Evolutionary conservation across 2,888 invertebrate genomes (phyloP).

Genomic region (Nomada goodeniana): DNA sequence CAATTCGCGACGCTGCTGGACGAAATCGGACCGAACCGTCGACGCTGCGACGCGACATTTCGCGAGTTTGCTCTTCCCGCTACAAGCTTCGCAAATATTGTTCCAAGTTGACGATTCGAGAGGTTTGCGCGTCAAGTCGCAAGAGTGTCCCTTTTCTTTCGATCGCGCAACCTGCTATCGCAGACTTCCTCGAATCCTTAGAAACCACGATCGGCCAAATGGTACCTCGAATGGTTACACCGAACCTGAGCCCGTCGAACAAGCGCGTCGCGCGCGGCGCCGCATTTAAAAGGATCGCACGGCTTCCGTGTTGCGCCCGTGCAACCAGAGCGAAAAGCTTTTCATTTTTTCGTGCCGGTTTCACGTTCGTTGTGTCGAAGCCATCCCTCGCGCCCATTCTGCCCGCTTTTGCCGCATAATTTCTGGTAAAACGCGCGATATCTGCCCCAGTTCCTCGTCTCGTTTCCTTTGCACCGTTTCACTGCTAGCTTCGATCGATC

Average conservation of each 20-base stretch:
- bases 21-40: slow-evolving; percentile 60
- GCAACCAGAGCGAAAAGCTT: slow-evolving; percentile 17
- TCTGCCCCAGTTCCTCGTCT: slow-evolving; percentile 27
- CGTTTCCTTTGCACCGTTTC: not conserved
- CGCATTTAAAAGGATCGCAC: slow-evolving; percentile 28
- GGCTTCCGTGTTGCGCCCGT: not conserved
- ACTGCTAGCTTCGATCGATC: slow-evolving; percentile 35
- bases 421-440: slow-evolving; percentile 32
- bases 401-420: slow-evolving; percentile 32
- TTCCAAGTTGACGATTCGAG: slow-evolving; percentile 37
- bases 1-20: slow-evolving; percentile 32
- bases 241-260: not conserved
- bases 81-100: slow-evolving; percentile 60
- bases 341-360: not conserved
- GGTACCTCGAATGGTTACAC: not conserved
- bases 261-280: slow-evolving; percentile 1
- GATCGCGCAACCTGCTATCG: not conserved
- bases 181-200: not conserved
- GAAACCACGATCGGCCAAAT: not conserved
- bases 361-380: not conserved
- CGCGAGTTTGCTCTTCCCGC: slow-evolving; percentile 53
- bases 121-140: not conserved
- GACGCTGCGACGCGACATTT: slow-evolving; percentile 37
- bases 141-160: not conserved
- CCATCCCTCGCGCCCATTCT: not conserved